Percentiles rank a stretch among this genome's conserved stretches.
These are phyloP conservation scores for Isoperla grammatica DNA, from an alignment of 2,888 invertebrate species.

Conservation along the genomic window DNA sequence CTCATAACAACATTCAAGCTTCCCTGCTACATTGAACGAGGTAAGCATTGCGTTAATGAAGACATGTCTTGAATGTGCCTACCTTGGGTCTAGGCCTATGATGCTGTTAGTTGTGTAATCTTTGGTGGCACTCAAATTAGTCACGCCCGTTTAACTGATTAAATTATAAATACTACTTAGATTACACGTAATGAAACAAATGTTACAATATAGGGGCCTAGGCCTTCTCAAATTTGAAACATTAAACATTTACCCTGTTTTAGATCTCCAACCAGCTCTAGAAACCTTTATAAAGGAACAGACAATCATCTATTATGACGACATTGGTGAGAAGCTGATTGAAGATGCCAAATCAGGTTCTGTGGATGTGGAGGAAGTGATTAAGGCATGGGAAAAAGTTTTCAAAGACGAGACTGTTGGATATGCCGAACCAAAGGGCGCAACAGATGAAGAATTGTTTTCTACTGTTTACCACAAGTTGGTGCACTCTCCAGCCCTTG, in stretches of 20 bases:
- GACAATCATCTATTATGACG: slow-evolving; percentile 62
- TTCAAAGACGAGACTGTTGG: slow-evolving; percentile 76
- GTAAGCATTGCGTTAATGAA: slow-evolving; percentile 41
- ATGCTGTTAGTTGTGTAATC: no score
- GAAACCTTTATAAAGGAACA: slow-evolving; percentile 58
- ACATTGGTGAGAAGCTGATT: slow-evolving; percentile 56
- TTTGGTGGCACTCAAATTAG: no score
- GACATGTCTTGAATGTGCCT: no score
- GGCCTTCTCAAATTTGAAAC: background rate
- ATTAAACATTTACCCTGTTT: background rate
- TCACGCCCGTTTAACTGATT: no score
- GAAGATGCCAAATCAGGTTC: slow-evolving; percentile 56
- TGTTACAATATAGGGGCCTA: background rate
- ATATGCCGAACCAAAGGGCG: slow-evolving; percentile 74
- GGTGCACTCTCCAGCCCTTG: slow-evolving; percentile 80
- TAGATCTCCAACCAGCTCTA: slow-evolving; percentile 57
- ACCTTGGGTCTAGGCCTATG: no score
- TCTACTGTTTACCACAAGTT: slow-evolving; percentile 76
- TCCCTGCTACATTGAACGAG: slow-evolving; percentile 62
- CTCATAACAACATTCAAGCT: slow-evolving; percentile 62
- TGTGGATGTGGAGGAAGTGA: slow-evolving; percentile 65
- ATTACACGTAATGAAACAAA: no score
- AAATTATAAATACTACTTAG: no score
- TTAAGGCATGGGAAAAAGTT: slow-evolving; percentile 71
- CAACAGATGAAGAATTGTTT: slow-evolving; percentile 80